Base-by-base conservation (phyloP, 2,888 invertebrate genomes). In the Apodemia zela region DNA sequence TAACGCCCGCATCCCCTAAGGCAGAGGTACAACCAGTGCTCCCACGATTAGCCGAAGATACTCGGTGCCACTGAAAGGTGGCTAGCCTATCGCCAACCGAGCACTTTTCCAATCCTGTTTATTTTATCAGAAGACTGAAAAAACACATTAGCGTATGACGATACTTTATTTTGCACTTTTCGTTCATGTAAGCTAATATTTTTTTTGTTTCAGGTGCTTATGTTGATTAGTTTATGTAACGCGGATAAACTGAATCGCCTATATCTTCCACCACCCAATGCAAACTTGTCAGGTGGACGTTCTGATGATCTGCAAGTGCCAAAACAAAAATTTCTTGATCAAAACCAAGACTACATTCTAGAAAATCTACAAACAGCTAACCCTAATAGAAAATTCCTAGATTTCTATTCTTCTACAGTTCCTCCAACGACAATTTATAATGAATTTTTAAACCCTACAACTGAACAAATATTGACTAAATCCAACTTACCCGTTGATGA, bases 221-320 rank as follows among this genome's bases (percentile, higher is more conserved):
- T 69, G 67, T 77, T 73, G 58, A 45, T 82, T 63, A 76, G 79
- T 70, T 73, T 84, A 63, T 74, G 71, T 17, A 70, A 72, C 18
- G 69, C 80, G 3, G 86, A 86, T 35, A 87, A 87, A 68, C 67
- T 89, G 29, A 82, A 86, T 63, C 74, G 82, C 58, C 78, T 75
- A 0, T 89, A 89, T 59, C 78, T 89, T 45, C 89, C 89, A 62
- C 89, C 89, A 42, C 79, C 82, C 1, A 84, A 82, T 64, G 80
- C 85, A 1, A 75, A 81, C 65, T 76, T 74, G 60, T 68, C 88
- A 66, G 89, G 84, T 58, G 87, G 88, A 13, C 75, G 72, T 2
- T 74, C 77, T 61, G 81, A 74, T 33, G 79, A 76, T 17, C 74
- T 83, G 15, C 73, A 80, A 63, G 71, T 71, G 6, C 87, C 87